These are phyloP conservation scores for Heteromurus nitidus DNA, from an alignment of 2,888 invertebrate species.

Conservation along the genomic window DNA sequence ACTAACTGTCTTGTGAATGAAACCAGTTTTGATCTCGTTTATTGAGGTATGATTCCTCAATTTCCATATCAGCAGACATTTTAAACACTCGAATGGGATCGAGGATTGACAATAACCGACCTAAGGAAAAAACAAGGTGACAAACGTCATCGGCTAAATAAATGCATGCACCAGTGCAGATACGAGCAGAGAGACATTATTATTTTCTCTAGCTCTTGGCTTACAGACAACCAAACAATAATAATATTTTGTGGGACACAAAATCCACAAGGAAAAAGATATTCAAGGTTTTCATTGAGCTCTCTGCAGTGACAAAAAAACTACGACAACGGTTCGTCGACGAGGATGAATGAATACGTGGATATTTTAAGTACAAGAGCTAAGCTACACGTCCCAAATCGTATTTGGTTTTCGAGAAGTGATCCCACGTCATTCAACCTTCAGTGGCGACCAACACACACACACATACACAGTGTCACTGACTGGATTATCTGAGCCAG, in stretches of 20 bases:
- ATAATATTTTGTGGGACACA: neutral
- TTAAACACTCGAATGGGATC: too few species aligned
- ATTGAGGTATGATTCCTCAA: too few species aligned
- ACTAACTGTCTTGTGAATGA: neutral
- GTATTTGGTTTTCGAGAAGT: neutral
- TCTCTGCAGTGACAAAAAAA: neutral
- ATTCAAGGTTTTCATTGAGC: slow-evolving; percentile 1
- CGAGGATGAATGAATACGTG: too few species aligned
- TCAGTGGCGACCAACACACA: neutral
- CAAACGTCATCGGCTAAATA: neutral
- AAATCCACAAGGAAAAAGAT: neutral
- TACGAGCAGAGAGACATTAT: too few species aligned
- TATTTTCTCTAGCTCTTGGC: neutral
- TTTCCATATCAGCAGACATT: too few species aligned
- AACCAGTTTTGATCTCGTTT: too few species aligned
- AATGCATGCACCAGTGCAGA: too few species aligned
- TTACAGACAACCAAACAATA: too few species aligned
- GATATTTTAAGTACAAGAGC: too few species aligned
- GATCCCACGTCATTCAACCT: slow-evolving; percentile 14
- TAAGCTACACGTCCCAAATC: neutral
- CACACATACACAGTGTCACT: slow-evolving; percentile 26
- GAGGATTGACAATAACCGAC: too few species aligned
- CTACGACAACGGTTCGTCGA: neutral
- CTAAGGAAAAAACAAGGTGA: neutral
- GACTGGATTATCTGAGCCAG: slow-evolving; percentile 51